Conservation (phyloP, 1,140 invertebrate genomes). For the Polypedilum pembai region DNA sequence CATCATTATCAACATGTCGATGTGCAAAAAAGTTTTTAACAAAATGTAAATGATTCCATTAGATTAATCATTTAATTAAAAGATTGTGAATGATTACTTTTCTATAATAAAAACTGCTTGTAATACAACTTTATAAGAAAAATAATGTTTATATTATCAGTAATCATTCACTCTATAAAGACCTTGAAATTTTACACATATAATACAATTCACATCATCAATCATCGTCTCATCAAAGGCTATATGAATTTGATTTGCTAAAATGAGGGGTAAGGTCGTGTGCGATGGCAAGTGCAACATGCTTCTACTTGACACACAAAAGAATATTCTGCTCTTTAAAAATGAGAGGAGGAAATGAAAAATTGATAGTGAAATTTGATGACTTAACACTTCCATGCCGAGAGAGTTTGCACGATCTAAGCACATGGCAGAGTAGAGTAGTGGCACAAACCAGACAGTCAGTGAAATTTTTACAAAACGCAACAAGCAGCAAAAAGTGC, state of each 20-base stretch:
- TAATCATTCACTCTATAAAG: too few species aligned
- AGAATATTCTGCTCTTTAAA: not conserved
- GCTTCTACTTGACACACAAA: not conserved
- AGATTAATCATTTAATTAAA: not conserved
- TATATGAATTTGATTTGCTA: not conserved
- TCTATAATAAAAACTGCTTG: too few species aligned
- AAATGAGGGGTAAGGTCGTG: not conserved
- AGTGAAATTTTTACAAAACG: conserved; percentile 1
- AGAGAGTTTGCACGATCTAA: not conserved
- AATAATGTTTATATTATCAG: too few species aligned
- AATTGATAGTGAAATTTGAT: conserved; percentile 8
- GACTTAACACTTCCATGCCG: not conserved
- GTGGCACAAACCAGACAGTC: not conserved
- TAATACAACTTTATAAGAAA: too few species aligned
- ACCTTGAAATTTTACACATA: too few species aligned
- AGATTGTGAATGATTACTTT: too few species aligned
- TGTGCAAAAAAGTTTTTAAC: not conserved
- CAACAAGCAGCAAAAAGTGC: conserved; percentile 16
- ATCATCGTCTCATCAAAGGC: not conserved
- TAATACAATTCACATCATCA: too few species aligned
- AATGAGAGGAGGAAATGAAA: not conserved
- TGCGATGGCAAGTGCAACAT: not conserved
- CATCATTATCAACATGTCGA: not conserved
- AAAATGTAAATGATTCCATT: not conserved
- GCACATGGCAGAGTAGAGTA: not conserved